Conservation (phyloP, 1,140 invertebrate genomes). For the Drosophila orena region DNA sequence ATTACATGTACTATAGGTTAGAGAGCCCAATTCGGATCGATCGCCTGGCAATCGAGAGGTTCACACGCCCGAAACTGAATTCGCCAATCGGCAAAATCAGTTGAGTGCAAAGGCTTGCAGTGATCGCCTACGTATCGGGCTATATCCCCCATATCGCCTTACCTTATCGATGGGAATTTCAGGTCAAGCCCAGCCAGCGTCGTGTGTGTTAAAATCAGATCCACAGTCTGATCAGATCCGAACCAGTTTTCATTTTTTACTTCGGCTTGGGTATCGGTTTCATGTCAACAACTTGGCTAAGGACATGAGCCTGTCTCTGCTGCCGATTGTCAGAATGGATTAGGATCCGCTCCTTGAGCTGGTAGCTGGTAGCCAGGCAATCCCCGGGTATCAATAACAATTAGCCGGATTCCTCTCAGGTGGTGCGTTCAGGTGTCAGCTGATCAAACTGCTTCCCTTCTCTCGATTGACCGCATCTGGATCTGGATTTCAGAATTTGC, state of each 20-base stretch:
- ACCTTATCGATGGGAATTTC: conserved; percentile 73
- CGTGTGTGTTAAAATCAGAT: conserved; percentile 79
- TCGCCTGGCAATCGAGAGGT: conserved; percentile 31
- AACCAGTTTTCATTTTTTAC: conserved; percentile 48
- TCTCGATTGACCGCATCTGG: conserved; percentile 48
- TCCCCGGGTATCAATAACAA: conserved; percentile 38
- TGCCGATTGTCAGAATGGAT: conserved; percentile 73
- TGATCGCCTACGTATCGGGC: conserved; percentile 48
- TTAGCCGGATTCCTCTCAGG: conserved; percentile 33
- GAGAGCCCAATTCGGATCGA: background rate
- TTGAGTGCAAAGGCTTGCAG: conserved; percentile 77
- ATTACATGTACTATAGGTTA: background rate
- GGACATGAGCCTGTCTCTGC: conserved; percentile 68
- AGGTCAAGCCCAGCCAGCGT: conserved; percentile 47
- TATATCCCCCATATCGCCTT: conserved; percentile 57
- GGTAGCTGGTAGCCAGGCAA: conserved; percentile 29
- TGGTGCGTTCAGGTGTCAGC: conserved; percentile 76
- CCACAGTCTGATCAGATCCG: conserved; percentile 46
- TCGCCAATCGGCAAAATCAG: conserved; percentile 56
- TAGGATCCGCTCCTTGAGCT: conserved; percentile 46
- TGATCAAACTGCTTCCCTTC: conserved; percentile 47
- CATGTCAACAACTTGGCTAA: conserved; percentile 65
- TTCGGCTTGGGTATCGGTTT: conserved; percentile 51
- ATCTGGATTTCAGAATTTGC: conserved; percentile 45
- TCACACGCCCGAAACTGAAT: conserved; percentile 45